phyloP scores from a whole-genome alignment of 2,113 vertebrate species.

The Alligator mississippiensis region DNA sequence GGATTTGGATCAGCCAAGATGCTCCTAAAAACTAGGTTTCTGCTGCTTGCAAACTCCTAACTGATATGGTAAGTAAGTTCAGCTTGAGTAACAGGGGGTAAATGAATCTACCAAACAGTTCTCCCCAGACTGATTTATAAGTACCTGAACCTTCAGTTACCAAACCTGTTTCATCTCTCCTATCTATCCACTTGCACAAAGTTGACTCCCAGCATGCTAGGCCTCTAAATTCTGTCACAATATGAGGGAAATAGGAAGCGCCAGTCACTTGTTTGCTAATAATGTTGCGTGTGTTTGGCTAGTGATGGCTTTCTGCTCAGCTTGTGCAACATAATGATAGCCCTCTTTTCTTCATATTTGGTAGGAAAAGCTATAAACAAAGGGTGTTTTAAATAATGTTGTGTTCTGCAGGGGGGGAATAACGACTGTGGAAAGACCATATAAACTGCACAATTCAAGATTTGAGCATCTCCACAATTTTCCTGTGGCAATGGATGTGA shows the following conservation, averaged over 20 bases:
- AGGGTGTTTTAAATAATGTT: background rate
- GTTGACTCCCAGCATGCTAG: fast-evolving
- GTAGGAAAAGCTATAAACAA: background rate
- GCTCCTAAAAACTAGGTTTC: background rate
- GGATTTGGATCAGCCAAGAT: too few relatives aligned
- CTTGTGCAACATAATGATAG: fast-evolving
- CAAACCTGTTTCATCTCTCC: too few relatives aligned
- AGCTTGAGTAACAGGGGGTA: background rate
- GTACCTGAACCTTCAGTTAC: background rate
- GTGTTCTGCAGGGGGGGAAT: background rate
- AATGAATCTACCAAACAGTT: fast-evolving
- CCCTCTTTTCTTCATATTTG: background rate
- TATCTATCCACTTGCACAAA: background rate
- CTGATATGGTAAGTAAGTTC: too few relatives aligned
- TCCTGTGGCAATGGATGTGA: conserved; percentile 4
- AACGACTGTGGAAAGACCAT: background rate
- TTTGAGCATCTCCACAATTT: background rate
- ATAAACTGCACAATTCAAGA: background rate
- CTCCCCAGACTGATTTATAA: background rate
- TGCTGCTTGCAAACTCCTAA: fast-evolving
- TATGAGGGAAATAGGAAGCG: background rate
- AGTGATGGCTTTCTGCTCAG: background rate
- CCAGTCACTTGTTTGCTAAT: fast-evolving
- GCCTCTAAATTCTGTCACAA: background rate
- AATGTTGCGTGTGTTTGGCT: background rate